Evolutionary conservation across 2,797 vertebrate genomes (phyloP).

Genomic region (Micrastur ruficollis): DNA sequence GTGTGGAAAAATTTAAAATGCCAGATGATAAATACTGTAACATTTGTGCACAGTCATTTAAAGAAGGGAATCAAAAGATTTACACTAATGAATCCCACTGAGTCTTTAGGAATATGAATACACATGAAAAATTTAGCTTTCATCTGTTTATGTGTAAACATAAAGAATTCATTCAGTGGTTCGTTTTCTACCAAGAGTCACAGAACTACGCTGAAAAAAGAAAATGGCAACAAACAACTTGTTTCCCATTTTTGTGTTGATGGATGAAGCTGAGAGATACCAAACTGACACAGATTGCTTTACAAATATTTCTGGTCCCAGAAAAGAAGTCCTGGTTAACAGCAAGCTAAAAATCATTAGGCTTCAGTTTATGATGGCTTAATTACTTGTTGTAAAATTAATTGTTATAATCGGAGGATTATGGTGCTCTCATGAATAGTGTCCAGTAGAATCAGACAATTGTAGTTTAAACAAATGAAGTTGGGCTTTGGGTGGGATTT

Average conservation of each 20-base stretch:
- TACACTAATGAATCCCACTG: background rate
- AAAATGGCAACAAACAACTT: background rate
- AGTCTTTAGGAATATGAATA: background rate
- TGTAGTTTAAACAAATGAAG: background rate
- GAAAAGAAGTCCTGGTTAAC: background rate
- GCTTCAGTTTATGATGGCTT: background rate
- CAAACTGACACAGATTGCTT: background rate
- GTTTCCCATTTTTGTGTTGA: background rate
- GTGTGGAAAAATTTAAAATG: background rate
- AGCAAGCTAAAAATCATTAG: background rate
- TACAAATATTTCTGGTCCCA: background rate
- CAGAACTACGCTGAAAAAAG: background rate
- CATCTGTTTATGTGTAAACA: background rate
- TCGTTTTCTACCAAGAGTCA: background rate
- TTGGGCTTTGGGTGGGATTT: background rate
- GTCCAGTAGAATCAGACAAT: background rate
- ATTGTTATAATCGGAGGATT: background rate
- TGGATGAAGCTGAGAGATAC: background rate
- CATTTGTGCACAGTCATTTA: background rate
- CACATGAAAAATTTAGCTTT: background rate
- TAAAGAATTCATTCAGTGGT: background rate
- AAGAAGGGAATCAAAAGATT: background rate
- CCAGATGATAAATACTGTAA: background rate
- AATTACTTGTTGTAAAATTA: background rate
- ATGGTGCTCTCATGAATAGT: background rate